Conservation (phyloP, 2,888 invertebrate genomes). For the Andrena marginata region DNA sequence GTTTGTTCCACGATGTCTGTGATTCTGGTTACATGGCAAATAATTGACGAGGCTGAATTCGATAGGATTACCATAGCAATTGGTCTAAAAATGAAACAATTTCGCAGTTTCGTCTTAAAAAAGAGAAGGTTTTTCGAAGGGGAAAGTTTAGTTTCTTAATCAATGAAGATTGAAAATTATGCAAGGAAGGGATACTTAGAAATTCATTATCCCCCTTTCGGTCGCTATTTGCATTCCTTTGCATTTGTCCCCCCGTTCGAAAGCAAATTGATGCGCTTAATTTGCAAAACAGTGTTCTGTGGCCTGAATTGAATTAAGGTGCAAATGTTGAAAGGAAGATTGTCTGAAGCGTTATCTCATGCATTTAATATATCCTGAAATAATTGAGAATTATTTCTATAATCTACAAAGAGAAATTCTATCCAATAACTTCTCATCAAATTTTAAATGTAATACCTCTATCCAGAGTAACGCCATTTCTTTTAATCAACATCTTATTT, state of each 20-base stretch:
- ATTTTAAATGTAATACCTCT: too few relatives aligned
- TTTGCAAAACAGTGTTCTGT: background rate
- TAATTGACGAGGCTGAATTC: background rate
- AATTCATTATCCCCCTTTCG: slow-evolving; percentile 13
- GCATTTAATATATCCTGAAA: too few relatives aligned
- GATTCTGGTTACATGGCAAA: background rate
- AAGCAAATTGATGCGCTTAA: slow-evolving; percentile 27
- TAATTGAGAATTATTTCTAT: too few relatives aligned
- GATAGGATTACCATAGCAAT: background rate
- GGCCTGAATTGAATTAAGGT: slow-evolving; percentile 8
- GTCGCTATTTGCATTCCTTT: slow-evolving; percentile 31
- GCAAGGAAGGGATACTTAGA: background rate
- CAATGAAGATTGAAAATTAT: background rate
- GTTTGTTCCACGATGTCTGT: background rate
- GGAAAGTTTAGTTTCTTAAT: background rate
- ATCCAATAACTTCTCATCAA: too few relatives aligned
- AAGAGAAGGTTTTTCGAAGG: background rate
- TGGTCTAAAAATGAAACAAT: background rate
- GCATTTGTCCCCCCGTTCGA: background rate
- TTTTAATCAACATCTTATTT: background rate
- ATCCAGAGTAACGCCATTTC: too few relatives aligned
- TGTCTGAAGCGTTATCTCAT: too few relatives aligned
- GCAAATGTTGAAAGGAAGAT: slow-evolving; percentile 24
- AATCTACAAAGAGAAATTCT: too few relatives aligned
- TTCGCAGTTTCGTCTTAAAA: background rate